These are phyloP conservation scores for Etheostoma nigrum DNA, from an alignment of 2,797 vertebrate genomes.

Conservation along the genomic window DNA sequence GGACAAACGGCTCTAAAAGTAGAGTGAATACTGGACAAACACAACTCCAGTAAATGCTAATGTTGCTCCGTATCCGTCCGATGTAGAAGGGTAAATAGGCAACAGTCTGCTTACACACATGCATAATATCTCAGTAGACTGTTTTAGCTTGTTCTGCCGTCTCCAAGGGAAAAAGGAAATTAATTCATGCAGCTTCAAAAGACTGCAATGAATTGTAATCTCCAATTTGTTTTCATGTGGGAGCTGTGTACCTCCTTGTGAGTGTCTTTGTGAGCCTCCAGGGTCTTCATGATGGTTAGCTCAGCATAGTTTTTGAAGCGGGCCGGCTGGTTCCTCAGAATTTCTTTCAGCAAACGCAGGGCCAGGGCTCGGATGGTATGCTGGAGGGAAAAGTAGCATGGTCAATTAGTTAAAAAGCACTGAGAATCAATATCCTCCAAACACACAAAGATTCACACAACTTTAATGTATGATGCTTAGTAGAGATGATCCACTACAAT, in stretches of 20 bases:
- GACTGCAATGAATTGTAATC: background rate
- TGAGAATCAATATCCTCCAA: background rate
- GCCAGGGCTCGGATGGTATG: constrained; percentile 96
- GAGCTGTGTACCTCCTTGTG: constrained; percentile 93
- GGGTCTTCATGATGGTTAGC: constrained; percentile 98
- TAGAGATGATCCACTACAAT: too few relatives aligned
- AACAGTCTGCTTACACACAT: background rate
- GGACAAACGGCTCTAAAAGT: background rate
- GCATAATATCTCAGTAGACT: background rate
- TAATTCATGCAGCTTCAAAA: background rate
- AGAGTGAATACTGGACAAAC: background rate
- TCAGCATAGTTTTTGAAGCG: constrained; percentile 99
- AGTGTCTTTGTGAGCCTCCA: constrained; percentile 98
- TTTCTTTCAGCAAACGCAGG: constrained; percentile 94
- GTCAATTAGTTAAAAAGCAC: background rate
- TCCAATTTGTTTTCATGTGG: background rate
- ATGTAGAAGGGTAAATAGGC: background rate
- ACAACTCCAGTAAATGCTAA: background rate
- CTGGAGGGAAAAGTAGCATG: constrained; percentile 69
- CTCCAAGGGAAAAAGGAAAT: background rate
- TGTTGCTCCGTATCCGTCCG: background rate
- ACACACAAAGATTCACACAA: background rate
- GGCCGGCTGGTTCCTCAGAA: constrained; percentile 95
- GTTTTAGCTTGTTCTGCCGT: background rate
- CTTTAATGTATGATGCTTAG: background rate